Conservation (phyloP, 2,888 invertebrate genomes). For the Napeogenes inachia region DNA sequence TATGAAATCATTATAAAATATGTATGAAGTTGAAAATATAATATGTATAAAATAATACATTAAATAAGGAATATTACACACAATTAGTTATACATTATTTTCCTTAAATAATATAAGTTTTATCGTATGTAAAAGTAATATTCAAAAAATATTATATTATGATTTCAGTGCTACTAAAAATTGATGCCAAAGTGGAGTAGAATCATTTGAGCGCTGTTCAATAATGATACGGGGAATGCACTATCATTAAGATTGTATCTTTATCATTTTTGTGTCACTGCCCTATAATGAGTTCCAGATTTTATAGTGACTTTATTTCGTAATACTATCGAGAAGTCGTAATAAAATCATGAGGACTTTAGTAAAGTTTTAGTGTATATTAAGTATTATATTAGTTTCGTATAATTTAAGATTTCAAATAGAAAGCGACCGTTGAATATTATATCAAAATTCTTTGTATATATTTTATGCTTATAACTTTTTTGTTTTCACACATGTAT, state of each 20-base stretch:
- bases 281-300: constrained; percentile 42
- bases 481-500: too few species aligned
- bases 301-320: constrained; percentile 8
- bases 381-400: constrained; percentile 6
- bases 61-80: too few species aligned
- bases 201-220: constrained; percentile 37
- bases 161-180: constrained; percentile 14
- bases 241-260: constrained; percentile 69
- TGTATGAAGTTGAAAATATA: too few species aligned
- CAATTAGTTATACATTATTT: too few species aligned
- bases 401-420: not conserved
- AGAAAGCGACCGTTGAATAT: not conserved
- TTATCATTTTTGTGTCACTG: constrained; percentile 49
- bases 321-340: not conserved
- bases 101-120: not conserved
- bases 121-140: not conserved
- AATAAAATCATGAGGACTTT: too few species aligned
- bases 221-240: constrained; percentile 51
- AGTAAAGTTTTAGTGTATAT: too few species aligned
- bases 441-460: too few species aligned
- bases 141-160: not conserved
- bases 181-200: constrained; percentile 26
- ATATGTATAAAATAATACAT: too few species aligned
- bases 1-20: too few species aligned
- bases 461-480: too few species aligned